Evolutionary conservation across 2,797 vertebrate genomes (phyloP).

Genomic region (Pteropus rufus): DNA sequence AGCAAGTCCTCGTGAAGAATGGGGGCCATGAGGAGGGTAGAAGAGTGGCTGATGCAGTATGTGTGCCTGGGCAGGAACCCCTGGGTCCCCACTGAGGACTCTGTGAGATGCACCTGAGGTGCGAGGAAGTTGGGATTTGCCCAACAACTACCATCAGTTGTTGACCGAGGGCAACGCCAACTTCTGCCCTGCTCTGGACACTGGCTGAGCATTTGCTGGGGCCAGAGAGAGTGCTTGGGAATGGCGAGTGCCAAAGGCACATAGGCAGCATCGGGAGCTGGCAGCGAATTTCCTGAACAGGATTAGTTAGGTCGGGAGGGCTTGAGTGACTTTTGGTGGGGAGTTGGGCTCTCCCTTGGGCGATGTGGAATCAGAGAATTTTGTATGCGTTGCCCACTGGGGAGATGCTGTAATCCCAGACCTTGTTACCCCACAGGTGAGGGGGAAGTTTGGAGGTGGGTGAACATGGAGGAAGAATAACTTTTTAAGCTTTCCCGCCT

Average conservation of each 20-base stretch:
- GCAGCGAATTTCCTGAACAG: not conserved
- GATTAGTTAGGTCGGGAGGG: not conserved
- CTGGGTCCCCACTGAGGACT: not conserved
- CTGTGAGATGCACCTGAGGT: not conserved
- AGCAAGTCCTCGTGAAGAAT: not conserved
- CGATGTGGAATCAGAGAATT: accelerated
- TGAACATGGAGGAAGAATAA: not conserved
- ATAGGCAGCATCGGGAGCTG: accelerated
- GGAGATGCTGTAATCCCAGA: not conserved
- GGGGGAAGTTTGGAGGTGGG: not conserved
- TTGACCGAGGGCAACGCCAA: accelerated
- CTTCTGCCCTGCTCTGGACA: not conserved
- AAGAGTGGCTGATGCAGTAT: accelerated
- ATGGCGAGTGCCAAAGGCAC: too few relatives aligned
- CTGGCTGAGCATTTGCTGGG: not conserved
- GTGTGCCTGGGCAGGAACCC: not conserved
- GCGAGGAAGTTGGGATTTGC: not conserved
- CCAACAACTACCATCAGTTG: not conserved
- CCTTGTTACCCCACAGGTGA: not conserved
- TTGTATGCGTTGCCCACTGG: not conserved
- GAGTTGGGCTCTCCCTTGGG: not conserved
- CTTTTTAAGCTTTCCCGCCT: not conserved
- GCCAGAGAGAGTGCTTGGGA: not conserved
- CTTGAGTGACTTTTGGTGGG: accelerated
- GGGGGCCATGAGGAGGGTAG: accelerated